Conservation (phyloP, 2,888 invertebrate species). For the Temnothorax unifasciatus region DNA sequence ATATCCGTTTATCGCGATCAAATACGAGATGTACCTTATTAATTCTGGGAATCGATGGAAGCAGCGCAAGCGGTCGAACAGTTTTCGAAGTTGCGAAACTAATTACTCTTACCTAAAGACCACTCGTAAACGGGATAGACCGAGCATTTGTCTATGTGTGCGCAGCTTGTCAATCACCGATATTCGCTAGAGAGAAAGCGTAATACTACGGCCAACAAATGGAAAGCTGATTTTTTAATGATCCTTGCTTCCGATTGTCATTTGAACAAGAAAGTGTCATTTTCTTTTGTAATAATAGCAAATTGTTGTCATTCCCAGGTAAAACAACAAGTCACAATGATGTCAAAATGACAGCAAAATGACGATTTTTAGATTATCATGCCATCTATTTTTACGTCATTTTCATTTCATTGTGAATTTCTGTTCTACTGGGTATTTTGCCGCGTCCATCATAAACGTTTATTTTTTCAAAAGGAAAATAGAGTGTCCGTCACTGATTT, state of each 20-base stretch:
- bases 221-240: not conserved
- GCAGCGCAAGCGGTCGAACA: slow-evolving; percentile 34
- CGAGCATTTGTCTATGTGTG: not conserved
- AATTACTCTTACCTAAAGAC: slow-evolving; percentile 36
- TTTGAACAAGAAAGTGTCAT: not conserved
- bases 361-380: too few relatives aligned
- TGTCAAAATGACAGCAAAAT: too few relatives aligned
- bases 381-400: too few relatives aligned
- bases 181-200: slow-evolving; percentile 11
- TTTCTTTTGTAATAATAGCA: not conserved
- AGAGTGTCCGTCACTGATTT: not conserved
- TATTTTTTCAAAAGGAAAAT: not conserved
- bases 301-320: not conserved
- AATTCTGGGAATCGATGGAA: slow-evolving; percentile 22
- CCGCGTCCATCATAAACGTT: not conserved
- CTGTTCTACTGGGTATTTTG: not conserved
- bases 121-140: slow-evolving; percentile 16
- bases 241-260: not conserved
- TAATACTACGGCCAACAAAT: not conserved
- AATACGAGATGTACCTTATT: slow-evolving; percentile 30
- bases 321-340: too few relatives aligned
- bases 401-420: too few relatives aligned
- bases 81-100: slow-evolving; percentile 37
- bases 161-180: slow-evolving; percentile 26
- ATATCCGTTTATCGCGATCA: slow-evolving; percentile 59